These are phyloP conservation scores for Gadus chalcogrammus DNA, from an alignment of 2,113 vertebrate species.

Conservation along the genomic window DNA sequence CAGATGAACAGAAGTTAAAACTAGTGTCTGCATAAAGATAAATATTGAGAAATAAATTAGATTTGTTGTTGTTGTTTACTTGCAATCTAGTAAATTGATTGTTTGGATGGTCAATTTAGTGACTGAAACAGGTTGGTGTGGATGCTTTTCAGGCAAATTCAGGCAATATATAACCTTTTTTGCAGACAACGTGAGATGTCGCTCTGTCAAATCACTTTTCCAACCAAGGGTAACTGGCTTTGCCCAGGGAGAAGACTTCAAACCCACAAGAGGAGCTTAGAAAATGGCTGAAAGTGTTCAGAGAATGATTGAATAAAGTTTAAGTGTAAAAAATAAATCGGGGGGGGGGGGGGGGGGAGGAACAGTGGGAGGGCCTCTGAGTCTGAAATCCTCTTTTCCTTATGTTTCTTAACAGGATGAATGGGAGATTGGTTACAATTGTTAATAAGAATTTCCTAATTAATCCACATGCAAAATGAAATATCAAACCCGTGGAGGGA, in stretches of 20 bases:
- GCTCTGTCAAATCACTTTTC: constrained; percentile 66
- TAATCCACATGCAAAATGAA: constrained; percentile 72
- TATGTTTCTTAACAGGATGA: constrained; percentile 74
- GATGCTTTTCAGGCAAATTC: constrained; percentile 35
- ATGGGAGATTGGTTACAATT: constrained; percentile 66
- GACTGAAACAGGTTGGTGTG: constrained; percentile 31
- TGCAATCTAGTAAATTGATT: not conserved
- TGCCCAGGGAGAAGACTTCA: constrained; percentile 66
- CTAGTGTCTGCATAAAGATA: constrained; percentile 53
- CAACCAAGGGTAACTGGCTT: constrained; percentile 67
- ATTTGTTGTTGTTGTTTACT: constrained; percentile 26
- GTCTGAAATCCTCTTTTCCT: constrained; percentile 63
- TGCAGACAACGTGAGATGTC: constrained; percentile 60
- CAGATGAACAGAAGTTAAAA: constrained; percentile 68
- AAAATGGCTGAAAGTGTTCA: constrained; percentile 61
- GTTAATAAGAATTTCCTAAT: constrained; percentile 77
- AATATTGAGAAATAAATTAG: constrained; percentile 30
- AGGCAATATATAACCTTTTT: constrained; percentile 46
- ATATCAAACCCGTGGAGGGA: constrained; percentile 67
- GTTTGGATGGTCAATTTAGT: constrained; percentile 6
- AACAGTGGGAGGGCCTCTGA: constrained; percentile 42
- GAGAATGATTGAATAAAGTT: constrained; percentile 71
- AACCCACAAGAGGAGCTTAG: constrained; percentile 61
- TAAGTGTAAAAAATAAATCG: constrained; percentile 54
- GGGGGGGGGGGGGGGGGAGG: constrained; percentile 17